Percentiles rank a stretch among this genome's conserved stretches.
These are phyloP conservation scores for Vombatus ursinus DNA, from an alignment of 2,113 vertebrate genomes.

Conservation along the genomic window DNA sequence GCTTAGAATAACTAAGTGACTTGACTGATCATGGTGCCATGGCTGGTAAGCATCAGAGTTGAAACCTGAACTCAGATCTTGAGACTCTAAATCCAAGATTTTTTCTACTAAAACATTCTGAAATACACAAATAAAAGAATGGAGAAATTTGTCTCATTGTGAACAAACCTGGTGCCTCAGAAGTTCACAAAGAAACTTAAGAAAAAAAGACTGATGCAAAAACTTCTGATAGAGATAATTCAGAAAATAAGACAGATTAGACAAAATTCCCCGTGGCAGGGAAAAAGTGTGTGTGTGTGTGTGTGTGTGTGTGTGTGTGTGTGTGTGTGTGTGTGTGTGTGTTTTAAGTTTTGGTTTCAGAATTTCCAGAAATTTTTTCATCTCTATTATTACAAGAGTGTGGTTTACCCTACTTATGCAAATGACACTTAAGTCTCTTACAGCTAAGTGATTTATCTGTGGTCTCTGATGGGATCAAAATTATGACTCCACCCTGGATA, in stretches of 20 bases:
- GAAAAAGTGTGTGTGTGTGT: not conserved
- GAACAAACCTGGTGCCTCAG: not conserved
- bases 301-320: no score
- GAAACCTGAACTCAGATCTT: not conserved
- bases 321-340: no score
- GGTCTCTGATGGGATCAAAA: not conserved
- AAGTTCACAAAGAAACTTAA: not conserved
- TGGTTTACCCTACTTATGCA: not conserved
- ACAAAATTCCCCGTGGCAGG: not conserved
- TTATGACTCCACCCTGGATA: not conserved
- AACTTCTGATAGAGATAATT: not conserved
- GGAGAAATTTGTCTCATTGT: not conserved
- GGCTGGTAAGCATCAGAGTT: not conserved
- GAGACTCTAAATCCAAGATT: not conserved
- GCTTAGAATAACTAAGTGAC: not conserved
- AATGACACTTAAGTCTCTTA: not conserved
- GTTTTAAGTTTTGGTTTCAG: not conserved
- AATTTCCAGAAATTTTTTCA: not conserved
- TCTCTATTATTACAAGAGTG: not conserved
- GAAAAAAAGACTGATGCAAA: not conserved
- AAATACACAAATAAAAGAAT: not conserved
- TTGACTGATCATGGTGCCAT: not conserved
- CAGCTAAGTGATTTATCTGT: not conserved
- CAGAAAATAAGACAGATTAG: not conserved
- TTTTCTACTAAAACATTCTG: not conserved